Percentiles rank a stretch among this genome's conserved stretches.
Evolutionary conservation across 2,797 vertebrate genomes (phyloP).

Genomic region (Rallus crepitans): DNA sequence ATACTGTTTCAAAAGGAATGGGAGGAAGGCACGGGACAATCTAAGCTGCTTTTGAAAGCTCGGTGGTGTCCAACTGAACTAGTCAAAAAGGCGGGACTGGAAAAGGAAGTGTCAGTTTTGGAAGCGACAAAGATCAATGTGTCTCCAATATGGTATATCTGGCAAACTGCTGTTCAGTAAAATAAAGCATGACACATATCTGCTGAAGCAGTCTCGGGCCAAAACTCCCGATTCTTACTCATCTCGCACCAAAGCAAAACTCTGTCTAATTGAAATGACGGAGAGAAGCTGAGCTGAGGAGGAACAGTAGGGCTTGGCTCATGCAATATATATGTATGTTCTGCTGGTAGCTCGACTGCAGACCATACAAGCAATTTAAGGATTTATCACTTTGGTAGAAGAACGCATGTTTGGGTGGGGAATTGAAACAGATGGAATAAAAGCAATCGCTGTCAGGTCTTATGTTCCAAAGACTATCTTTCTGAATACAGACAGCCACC

Average conservation of each 20-base stretch:
- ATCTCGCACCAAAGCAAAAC: background rate
- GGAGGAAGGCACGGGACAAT: background rate
- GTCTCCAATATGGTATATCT: slow-evolving; percentile 41
- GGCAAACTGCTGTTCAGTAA: slow-evolving; percentile 41
- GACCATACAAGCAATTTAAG: slow-evolving; percentile 56
- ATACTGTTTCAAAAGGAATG: background rate
- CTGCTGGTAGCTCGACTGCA: slow-evolving; percentile 37
- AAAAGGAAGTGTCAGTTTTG: slow-evolving; percentile 64
- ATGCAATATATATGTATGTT: background rate
- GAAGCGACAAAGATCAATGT: slow-evolving; percentile 12
- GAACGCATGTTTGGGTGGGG: slow-evolving; percentile 56
- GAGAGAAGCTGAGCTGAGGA: slow-evolving; percentile 35
- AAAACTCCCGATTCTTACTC: slow-evolving; percentile 35
- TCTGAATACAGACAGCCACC: background rate
- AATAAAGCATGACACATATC: background rate
- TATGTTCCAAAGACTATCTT: slow-evolving; percentile 2
- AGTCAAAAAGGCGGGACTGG: slow-evolving; percentile 26
- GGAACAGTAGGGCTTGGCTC: slow-evolving; percentile 57
- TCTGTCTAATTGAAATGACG: slow-evolving; percentile 20
- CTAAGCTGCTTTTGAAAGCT: background rate
- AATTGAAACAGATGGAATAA: slow-evolving; percentile 60
- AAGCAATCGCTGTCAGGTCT: slow-evolving; percentile 31
- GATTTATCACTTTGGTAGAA: slow-evolving; percentile 31
- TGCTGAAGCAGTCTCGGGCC: slow-evolving; percentile 16
- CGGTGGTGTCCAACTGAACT: background rate